phyloP scores from a whole-genome alignment of 2,888 invertebrate species.

The Sabatieria punctata region DNA sequence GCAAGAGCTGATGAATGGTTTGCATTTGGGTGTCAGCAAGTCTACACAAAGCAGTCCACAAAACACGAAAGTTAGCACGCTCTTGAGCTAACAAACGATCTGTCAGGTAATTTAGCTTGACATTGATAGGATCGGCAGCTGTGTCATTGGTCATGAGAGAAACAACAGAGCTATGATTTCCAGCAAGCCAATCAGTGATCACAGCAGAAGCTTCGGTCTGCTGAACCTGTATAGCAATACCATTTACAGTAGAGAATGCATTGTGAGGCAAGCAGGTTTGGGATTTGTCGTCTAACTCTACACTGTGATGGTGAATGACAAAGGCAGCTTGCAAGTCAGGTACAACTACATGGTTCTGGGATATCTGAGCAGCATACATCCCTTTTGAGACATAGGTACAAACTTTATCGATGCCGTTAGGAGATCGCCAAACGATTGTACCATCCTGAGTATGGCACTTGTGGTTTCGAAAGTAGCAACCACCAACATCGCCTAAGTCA shows the following conservation, averaged over 20 bases:
- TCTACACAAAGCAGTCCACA: conserved; percentile 3
- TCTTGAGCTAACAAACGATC: too few species aligned
- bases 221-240: too few species aligned
- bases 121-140: too few species aligned
- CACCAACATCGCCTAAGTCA: conserved; percentile 2
- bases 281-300: not conserved
- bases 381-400: not conserved
- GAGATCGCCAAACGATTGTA: too few species aligned
- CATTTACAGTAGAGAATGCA: too few species aligned
- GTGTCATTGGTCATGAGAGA: too few species aligned
- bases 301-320: too few species aligned
- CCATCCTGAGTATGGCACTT: too few species aligned
- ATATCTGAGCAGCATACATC: not conserved
- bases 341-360: not conserved
- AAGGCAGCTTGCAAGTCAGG: not conserved
- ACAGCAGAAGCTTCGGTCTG: too few species aligned
- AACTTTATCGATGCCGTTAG: not conserved
- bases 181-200: too few species aligned
- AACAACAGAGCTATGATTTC: too few species aligned
- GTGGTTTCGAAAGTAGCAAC: not conserved
- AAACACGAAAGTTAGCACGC: not conserved
- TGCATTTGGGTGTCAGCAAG: not conserved
- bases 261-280: not conserved
- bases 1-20: conserved; percentile 1
- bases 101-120: too few species aligned